Conservation (phyloP, 2,113 vertebrate genomes). For the Lasiurus cinereus region DNA sequence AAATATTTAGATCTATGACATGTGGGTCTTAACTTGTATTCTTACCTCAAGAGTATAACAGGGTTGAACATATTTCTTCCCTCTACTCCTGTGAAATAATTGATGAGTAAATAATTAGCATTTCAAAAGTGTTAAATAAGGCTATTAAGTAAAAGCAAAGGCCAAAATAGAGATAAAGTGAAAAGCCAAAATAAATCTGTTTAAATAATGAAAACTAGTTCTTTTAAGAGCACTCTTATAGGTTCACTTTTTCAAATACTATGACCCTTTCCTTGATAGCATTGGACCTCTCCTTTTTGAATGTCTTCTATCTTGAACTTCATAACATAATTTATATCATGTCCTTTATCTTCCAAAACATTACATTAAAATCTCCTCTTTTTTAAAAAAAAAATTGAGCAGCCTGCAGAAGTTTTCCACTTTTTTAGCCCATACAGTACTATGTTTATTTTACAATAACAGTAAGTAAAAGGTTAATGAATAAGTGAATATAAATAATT, state of each 20-base stretch:
- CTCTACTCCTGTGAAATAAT: background rate
- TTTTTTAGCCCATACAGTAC: background rate
- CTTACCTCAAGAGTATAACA: background rate
- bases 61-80: background rate
- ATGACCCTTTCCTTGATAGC: background rate
- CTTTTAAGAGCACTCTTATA: background rate
- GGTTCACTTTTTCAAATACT: background rate
- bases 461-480: constrained; percentile 52
- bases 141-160: background rate
- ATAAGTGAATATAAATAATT: constrained; percentile 28
- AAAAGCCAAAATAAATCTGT: background rate
- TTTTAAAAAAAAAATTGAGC: background rate
- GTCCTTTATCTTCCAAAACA: constrained; percentile 28
- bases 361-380: background rate
- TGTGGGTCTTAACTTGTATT: background rate
- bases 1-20: background rate
- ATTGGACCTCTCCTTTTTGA: background rate
- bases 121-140: constrained; percentile 29
- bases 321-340: background rate
- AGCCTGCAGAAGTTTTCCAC: background rate
- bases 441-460: background rate
- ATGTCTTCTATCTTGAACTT: background rate
- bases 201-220: constrained; percentile 33
- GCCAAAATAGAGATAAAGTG: background rate
- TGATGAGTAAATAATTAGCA: background rate